Evolutionary conservation across 2,888 invertebrate species (phyloP).

Genomic region (Apoda limacodes): DNA sequence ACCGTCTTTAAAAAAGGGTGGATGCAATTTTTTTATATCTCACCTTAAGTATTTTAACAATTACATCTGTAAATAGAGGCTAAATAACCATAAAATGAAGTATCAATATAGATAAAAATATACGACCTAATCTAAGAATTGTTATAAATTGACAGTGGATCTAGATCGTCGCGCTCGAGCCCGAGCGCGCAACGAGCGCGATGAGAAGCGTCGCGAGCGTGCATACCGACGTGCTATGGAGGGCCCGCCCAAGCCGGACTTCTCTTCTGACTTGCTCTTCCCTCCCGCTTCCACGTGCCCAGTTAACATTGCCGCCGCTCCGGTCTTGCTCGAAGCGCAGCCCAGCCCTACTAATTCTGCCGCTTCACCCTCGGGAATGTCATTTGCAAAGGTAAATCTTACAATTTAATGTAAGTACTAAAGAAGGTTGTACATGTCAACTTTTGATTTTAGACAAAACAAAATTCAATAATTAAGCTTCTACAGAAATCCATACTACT

Average conservation of each 20-base stretch:
- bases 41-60: too few relatives aligned
- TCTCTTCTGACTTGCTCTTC: conserved; percentile 63
- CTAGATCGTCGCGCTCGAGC: conserved; percentile 76
- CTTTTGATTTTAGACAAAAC: too few relatives aligned
- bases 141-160: conserved; percentile 68
- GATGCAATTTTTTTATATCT: too few relatives aligned
- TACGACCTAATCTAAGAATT: not conserved
- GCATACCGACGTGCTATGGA: conserved; percentile 79
- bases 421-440: too few relatives aligned
- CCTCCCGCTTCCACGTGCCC: conserved; percentile 38
- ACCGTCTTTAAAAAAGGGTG: too few relatives aligned
- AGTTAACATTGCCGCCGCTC: too few relatives aligned
- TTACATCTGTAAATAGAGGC: too few relatives aligned
- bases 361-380: not conserved
- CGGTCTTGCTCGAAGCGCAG: conserved; percentile 20
- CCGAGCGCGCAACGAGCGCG: conserved; percentile 78
- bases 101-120: conserved; percentile 3
- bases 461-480: too few relatives aligned
- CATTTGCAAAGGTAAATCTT: too few relatives aligned
- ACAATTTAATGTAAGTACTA: too few relatives aligned
- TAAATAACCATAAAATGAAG: too few relatives aligned
- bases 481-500: too few relatives aligned
- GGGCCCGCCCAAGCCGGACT: conserved; percentile 74
- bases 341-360: conserved; percentile 21
- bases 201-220: conserved; percentile 84